Evolutionary conservation across 1,140 invertebrate species (phyloP).

Genomic region (Aporrectodea caliginosa): DNA sequence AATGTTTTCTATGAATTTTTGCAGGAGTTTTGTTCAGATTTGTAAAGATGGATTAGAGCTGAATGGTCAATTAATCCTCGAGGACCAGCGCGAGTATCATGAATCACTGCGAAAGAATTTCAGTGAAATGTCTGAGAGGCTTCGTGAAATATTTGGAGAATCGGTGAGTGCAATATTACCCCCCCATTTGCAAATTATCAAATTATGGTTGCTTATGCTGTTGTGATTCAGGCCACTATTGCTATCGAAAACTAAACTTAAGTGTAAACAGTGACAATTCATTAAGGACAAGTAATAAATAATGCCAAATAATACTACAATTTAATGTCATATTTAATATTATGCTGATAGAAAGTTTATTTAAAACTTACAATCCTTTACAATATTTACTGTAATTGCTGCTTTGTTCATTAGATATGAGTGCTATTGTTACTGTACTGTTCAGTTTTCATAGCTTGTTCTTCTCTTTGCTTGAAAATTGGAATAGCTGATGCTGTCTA

Average conservation of each 20-base stretch:
- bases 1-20: conserved; percentile 45
- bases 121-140: conserved; percentile 73
- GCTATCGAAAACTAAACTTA: not conserved
- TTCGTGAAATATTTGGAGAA: conserved; percentile 57
- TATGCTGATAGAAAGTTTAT: not conserved
- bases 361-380: not conserved
- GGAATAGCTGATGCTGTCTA: no score
- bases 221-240: no score
- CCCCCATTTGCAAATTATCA: not conserved
- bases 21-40: conserved; percentile 79
- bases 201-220: conserved; percentile 4
- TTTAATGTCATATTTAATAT: not conserved
- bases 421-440: no score
- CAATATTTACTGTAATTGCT: no score
- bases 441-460: no score
- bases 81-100: conserved; percentile 85
- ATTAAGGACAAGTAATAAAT: no score
- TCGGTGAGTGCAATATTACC: conserved; percentile 40
- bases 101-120: conserved; percentile 78
- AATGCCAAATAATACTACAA: not conserved
- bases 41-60: conserved; percentile 81
- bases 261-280: not conserved
- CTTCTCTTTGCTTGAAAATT: no score
- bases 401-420: no score
- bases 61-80: conserved; percentile 76